These are phyloP conservation scores for Vireo altiloquus DNA, from an alignment of 2,113 vertebrate species.

Conservation along the genomic window DNA sequence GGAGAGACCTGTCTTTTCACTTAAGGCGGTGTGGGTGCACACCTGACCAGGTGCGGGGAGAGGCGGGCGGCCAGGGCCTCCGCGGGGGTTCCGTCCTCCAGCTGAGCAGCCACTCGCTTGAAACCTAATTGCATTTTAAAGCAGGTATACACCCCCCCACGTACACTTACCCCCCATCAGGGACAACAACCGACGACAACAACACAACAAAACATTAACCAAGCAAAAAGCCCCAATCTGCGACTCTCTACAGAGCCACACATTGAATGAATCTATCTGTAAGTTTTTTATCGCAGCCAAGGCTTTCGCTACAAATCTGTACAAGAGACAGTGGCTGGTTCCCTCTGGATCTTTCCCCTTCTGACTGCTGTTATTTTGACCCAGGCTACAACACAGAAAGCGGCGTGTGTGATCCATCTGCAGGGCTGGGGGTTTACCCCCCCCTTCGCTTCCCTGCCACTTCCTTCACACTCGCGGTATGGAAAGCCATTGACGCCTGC, in stretches of 20 bases:
- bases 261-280: constrained; percentile 72
- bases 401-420: constrained; percentile 80
- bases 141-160: not conserved
- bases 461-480: constrained; percentile 67
- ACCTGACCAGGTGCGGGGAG: constrained; percentile 14
- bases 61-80: not conserved
- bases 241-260: constrained; percentile 51
- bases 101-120: constrained; percentile 22
- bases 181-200: not conserved
- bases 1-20: not conserved
- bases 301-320: constrained; percentile 76
- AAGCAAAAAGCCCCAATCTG: constrained; percentile 25
- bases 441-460: constrained; percentile 36
- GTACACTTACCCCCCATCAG: not conserved
- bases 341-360: constrained; percentile 68
- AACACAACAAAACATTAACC: constrained; percentile 61
- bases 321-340: constrained; percentile 75
- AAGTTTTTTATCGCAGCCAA: constrained; percentile 76
- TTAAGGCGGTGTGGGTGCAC: not conserved
- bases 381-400: constrained; percentile 62
- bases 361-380: constrained; percentile 77
- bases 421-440: not conserved
- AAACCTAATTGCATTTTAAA: constrained; percentile 60
- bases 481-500: constrained; percentile 75
- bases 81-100: not conserved